Evolutionary conservation across 2,797 vertebrate species (phyloP), one percentile per base, ranked within the genome.

Genomic region (Balearica regulorum): DNA sequence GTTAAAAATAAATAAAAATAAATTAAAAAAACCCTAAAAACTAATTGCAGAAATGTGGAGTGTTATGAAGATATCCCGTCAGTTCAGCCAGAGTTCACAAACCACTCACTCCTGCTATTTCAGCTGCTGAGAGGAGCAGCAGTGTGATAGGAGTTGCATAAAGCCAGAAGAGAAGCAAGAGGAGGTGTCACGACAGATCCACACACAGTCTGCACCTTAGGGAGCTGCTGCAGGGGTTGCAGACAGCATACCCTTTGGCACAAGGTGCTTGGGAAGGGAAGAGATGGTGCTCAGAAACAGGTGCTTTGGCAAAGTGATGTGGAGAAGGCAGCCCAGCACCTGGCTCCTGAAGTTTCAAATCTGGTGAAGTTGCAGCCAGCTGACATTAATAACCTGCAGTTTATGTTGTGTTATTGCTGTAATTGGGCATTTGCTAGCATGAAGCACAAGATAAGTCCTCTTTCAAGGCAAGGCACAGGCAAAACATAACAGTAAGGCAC

Each of bases 1-100:
- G 87, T 84, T 94, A 94, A 87, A 95, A 93, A 96, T 95, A 97
- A 96, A 96, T 89, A 89, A 94, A 93, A 96, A 83, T 61, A 89
- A 89, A 93, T 94, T 87, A 3, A 43, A 79, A 51, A 64, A 87
- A 5, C 26, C 51, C 51, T 53, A 46, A 49, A 25, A 43, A 79
- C 81, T 92, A 95, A 95, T 83, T 96, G 94, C 75, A 41, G 76
- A 96, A 96, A 89, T 35, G 64, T 41, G 49, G 61, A 79, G 21
- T 51, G 35, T 80, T 75, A 69, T 81, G 62, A 93, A 96, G 61
- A 88, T 73, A 96, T 77, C 43, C 51, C 16, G 26, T 92, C 93
- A 94, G 88, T 95, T 95, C 95, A 97, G 83, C 75, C 65, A 96
- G 91, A 92, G 93, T 95, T 96, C 94, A 90, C 64, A 94, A 91